Evolutionary conservation across 2,797 vertebrate species (phyloP).

Genomic region (Molossus molossus): DNA sequence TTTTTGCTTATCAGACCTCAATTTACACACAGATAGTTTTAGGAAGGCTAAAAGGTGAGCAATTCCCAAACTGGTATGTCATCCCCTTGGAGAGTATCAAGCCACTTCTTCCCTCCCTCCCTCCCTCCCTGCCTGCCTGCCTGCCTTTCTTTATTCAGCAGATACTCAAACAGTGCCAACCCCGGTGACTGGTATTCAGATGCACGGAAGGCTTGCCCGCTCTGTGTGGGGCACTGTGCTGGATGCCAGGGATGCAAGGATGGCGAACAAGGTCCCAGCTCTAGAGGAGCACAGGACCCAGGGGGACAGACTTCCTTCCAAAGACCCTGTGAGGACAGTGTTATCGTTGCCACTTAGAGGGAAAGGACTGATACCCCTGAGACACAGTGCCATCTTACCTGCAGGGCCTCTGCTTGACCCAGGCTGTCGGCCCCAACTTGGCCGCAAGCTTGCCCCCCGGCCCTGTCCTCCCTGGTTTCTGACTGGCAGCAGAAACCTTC

Average conservation of each 20-base stretch:
- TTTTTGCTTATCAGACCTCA: slow-evolving; percentile 64
- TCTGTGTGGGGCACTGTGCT: background rate
- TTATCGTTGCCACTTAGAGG: background rate
- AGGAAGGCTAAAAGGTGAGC: slow-evolving; percentile 12
- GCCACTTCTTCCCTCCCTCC: background rate
- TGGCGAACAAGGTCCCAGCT: background rate
- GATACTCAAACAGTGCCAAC: background rate
- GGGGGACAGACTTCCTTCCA: background rate
- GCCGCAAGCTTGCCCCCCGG: background rate
- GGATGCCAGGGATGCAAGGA: background rate
- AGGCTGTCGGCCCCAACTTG: background rate
- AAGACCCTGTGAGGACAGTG: background rate
- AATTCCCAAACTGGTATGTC: background rate
- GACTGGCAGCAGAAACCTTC: background rate
- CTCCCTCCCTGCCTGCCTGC: background rate
- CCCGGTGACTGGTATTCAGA: background rate
- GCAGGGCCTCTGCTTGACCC: background rate
- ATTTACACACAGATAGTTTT: slow-evolving; percentile 53
- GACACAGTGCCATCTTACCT: background rate
- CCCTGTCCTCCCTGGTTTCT: background rate
- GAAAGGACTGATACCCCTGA: background rate
- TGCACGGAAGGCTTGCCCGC: background rate
- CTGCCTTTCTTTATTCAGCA: slow-evolving; percentile 7
- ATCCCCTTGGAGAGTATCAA: background rate
- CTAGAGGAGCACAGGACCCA: background rate